Evolutionary conservation across 2,888 invertebrate genomes (phyloP).

Genomic region (Chrysodeixis includens): DNA sequence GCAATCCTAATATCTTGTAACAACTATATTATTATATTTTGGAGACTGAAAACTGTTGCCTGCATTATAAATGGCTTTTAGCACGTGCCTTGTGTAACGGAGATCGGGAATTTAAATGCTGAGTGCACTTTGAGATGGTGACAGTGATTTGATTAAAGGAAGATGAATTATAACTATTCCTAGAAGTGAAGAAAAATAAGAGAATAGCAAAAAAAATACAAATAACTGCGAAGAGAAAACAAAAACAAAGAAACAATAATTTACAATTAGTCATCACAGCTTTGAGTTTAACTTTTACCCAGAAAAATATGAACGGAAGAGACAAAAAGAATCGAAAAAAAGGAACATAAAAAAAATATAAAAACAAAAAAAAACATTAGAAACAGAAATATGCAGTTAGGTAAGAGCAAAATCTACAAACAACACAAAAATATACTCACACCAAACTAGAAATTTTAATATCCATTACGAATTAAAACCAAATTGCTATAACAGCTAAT

Average conservation of each 20-base stretch:
- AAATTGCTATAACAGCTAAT: constrained; percentile 7
- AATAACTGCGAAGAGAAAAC: too few relatives aligned
- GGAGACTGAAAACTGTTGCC: neutral
- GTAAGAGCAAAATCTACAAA: neutral
- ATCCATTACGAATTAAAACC: constrained; percentile 33
- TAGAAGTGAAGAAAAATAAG: too few relatives aligned
- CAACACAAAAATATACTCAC: constrained; percentile 30
- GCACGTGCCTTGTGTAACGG: neutral
- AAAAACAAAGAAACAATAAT: too few relatives aligned
- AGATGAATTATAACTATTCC: too few relatives aligned
- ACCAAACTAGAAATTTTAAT: constrained; percentile 18
- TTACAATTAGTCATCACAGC: too few relatives aligned
- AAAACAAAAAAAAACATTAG: neutral
- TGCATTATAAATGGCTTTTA: neutral
- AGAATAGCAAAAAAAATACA: too few relatives aligned
- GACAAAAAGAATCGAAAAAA: too few relatives aligned
- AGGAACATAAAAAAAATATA: too few relatives aligned
- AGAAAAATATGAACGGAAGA: too few relatives aligned
- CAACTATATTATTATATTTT: constrained; percentile 2
- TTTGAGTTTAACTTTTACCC: too few relatives aligned
- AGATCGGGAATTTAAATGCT: neutral
- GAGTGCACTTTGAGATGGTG: neutral
- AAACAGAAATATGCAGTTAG: neutral
- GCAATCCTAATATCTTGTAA: neutral
- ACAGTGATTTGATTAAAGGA: neutral